These are phyloP conservation scores for Hystrix brachyura DNA, from an alignment of 2,113 vertebrate genomes.

Conservation along the genomic window DNA sequence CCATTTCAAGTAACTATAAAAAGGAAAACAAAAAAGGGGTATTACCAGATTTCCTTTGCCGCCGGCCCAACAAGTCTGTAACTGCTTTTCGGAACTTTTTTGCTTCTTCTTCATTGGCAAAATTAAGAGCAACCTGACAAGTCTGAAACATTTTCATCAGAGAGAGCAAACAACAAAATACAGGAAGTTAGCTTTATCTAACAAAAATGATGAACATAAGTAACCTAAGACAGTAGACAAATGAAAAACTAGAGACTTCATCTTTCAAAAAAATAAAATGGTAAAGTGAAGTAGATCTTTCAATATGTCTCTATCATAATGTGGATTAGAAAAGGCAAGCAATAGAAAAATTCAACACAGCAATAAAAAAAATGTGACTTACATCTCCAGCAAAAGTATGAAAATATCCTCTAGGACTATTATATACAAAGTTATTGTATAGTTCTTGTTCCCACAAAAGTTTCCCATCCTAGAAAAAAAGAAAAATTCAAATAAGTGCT, in stretches of 20 bases:
- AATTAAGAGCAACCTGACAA: slow-evolving; percentile 98
- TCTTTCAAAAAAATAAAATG: slow-evolving; percentile 18
- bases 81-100: slow-evolving; percentile 94
- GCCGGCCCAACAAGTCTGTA: slow-evolving; percentile 94
- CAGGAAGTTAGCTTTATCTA: slow-evolving; percentile 51
- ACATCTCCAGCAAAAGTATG: slow-evolving; percentile 97
- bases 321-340: slow-evolving; percentile 21
- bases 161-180: slow-evolving; percentile 60
- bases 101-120: slow-evolving; percentile 98
- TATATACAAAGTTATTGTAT: slow-evolving; percentile 98
- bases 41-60: slow-evolving; percentile 96
- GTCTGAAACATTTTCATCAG: slow-evolving; percentile 88
- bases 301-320: slow-evolving; percentile 5
- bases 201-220: slow-evolving; percentile 34
- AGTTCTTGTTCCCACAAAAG: slow-evolving; percentile 97
- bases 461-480: slow-evolving; percentile 93
- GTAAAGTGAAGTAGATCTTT: not conserved
- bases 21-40: not conserved
- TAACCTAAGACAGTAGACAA: not conserved
- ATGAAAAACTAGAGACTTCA: slow-evolving; percentile 4
- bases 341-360: slow-evolving; percentile 65
- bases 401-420: slow-evolving; percentile 96
- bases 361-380: slow-evolving; percentile 79
- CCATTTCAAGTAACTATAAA: slow-evolving; percentile 45
- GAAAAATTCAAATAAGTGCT: slow-evolving; percentile 62